Percentiles rank a stretch among this genome's conserved stretches.
Conservation (phyloP, 30 jellyfish, hydroid and myxozoan species). For the Hydractinia symbiolongicarpus region DNA sequence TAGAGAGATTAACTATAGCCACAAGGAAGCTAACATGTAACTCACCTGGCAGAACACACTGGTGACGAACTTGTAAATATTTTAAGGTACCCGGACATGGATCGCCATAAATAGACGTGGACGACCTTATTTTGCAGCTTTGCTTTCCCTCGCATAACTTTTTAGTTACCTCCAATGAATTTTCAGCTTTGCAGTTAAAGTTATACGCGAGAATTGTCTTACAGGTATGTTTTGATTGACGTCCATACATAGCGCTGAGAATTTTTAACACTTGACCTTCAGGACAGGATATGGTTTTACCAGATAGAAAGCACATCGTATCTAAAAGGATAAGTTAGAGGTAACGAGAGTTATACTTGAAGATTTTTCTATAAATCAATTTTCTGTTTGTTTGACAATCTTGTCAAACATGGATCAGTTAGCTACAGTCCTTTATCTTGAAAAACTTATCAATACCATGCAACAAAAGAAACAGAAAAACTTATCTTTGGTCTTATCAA, state of each 20-base stretch:
- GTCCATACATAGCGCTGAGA: slow-evolving; percentile 47
- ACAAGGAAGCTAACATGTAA: too few relatives aligned
- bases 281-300: slow-evolving; percentile 38
- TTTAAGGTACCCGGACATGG: slow-evolving; percentile 42
- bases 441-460: background rate
- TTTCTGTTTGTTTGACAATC: too few relatives aligned
- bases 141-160: slow-evolving; percentile 37
- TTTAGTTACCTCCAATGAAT: slow-evolving; percentile 32
- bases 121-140: slow-evolving; percentile 33
- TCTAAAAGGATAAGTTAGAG: background rate
- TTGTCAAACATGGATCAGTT: too few relatives aligned
- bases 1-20: too few relatives aligned
- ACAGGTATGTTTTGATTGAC: slow-evolving; percentile 32
- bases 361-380: too few relatives aligned
- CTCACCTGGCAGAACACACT: slow-evolving; percentile 25
- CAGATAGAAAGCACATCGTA: slow-evolving; percentile 31
- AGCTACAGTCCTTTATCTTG: too few relatives aligned
- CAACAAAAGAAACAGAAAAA: background rate
- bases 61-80: slow-evolving; percentile 40
- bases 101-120: slow-evolving; percentile 34
- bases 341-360: background rate
- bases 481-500: background rate
- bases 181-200: slow-evolving; percentile 33
- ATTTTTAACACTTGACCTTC: slow-evolving; percentile 28
- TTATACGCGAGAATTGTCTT: slow-evolving; percentile 34